phyloP scores from a whole-genome alignment of 2,888 invertebrate genomes.

The Anagyrus pseudococci region DNA sequence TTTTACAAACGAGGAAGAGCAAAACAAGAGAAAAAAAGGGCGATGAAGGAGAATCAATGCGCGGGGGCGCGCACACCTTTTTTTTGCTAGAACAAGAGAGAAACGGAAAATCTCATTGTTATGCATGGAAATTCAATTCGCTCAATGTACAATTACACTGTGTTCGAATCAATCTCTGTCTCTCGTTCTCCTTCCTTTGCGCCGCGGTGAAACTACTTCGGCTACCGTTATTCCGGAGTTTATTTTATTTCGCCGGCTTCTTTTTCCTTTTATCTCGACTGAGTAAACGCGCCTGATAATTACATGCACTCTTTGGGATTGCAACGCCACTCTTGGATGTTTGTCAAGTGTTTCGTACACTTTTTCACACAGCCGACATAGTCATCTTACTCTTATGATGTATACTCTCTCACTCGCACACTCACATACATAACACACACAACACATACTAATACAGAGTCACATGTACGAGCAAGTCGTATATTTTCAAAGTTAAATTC shows the following conservation, averaged over 20 bases:
- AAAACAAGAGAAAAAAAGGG: no score
- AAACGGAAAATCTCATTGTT: conserved; percentile 8
- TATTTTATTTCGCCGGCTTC: no score
- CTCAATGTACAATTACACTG: conserved; percentile 7
- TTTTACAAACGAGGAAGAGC: conserved; percentile 18
- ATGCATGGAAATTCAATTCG: conserved; percentile 22
- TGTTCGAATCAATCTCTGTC: conserved; percentile 4
- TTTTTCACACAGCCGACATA: no score
- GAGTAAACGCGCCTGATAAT: conserved; percentile 1
- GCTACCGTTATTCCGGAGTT: no score
- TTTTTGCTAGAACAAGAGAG: neutral
- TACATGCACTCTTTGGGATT: conserved; percentile 59
- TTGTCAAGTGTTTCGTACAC: conserved; percentile 54
- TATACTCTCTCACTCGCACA: no score
- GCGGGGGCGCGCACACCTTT: neutral
- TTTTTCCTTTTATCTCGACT: neutral
- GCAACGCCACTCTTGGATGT: conserved; percentile 56
- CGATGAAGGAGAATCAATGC: conserved; percentile 19
- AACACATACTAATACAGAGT: no score
- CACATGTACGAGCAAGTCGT: no score
- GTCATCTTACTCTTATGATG: no score
- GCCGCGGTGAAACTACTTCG: no score
- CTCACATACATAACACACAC: no score
- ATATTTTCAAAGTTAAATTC: no score
- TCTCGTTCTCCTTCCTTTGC: no score